These are phyloP conservation scores for Falco peregrinus DNA, from an alignment of 2,797 vertebrate species.

Conservation along the genomic window DNA sequence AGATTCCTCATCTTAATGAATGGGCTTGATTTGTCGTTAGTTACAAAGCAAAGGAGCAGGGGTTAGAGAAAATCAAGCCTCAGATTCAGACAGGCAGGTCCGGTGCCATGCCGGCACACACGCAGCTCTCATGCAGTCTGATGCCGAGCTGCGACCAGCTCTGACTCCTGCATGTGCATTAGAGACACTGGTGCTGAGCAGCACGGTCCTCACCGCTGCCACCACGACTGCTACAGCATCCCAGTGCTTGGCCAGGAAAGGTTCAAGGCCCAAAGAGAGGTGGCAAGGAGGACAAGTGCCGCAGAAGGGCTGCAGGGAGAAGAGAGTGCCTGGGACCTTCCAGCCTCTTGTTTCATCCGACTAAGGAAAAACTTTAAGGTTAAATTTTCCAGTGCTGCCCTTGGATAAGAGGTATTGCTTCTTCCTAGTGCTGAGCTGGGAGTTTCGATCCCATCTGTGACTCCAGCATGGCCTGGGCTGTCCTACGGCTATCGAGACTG, in stretches of 20 bases:
- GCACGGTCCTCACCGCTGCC: not conserved
- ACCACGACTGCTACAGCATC: accelerated
- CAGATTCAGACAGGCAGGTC: not conserved
- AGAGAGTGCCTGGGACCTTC: not conserved
- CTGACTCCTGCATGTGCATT: not conserved
- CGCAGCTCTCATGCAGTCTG: not conserved
- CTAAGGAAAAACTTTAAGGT: not conserved
- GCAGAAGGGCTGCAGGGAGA: not conserved
- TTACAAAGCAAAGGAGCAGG: not conserved
- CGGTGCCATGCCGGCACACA: not conserved
- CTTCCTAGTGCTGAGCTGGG: not conserved
- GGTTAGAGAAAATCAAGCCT: not conserved
- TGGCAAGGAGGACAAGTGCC: not conserved
- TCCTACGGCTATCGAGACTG: accelerated
- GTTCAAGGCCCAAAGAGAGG: not conserved
- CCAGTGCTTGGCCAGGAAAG: not conserved
- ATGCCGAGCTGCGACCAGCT: not conserved
- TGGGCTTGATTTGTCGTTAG: not conserved
- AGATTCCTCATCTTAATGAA: not conserved
- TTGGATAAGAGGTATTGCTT: not conserved
- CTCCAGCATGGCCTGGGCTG: not conserved
- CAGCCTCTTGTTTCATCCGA: not conserved
- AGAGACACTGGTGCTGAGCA: not conserved
- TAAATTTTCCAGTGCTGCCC: not conserved
- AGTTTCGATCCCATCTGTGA: not conserved